phyloP scores from a whole-genome alignment of 2,888 invertebrate genomes.

The Thyatira batis region DNA sequence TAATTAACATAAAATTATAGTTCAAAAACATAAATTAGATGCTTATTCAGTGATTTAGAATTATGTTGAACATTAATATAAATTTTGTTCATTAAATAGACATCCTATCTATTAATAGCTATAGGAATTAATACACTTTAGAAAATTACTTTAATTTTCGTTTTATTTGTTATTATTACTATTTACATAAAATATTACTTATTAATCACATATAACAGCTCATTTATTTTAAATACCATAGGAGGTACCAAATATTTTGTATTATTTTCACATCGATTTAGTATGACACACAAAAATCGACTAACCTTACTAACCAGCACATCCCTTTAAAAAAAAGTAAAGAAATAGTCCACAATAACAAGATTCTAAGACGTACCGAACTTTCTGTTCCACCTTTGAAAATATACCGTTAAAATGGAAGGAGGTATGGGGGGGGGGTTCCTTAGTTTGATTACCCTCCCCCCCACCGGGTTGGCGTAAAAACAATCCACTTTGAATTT shows the following conservation, averaged over 20 bases:
- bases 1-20: too few species aligned
- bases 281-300: conserved; percentile 15
- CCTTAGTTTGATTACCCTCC: conserved; percentile 57
- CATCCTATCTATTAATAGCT: too few species aligned
- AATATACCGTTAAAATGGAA: conserved; percentile 41
- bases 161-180: neutral
- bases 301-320: neutral
- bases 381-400: conserved; percentile 40
- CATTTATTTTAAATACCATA: too few species aligned
- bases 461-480: conserved; percentile 40
- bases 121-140: too few species aligned
- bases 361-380: conserved; percentile 29
- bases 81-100: too few species aligned
- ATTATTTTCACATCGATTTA: conserved; percentile 6
- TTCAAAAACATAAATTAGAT: too few species aligned
- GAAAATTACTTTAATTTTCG: neutral
- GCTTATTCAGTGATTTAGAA: too few species aligned
- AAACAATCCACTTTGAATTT: conserved; percentile 63
- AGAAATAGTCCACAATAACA: conserved; percentile 38
- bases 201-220: too few species aligned
- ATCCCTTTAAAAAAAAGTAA: conserved; percentile 25
- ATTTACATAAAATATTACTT: neutral
- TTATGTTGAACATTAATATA: too few species aligned
- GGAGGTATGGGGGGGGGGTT: conserved; percentile 23
- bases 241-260: too few species aligned